Evolutionary conservation across 2,113 vertebrate genomes (phyloP), one percentile per base, ranked within the genome.

Genomic region (Oreochromis aureus): DNA sequence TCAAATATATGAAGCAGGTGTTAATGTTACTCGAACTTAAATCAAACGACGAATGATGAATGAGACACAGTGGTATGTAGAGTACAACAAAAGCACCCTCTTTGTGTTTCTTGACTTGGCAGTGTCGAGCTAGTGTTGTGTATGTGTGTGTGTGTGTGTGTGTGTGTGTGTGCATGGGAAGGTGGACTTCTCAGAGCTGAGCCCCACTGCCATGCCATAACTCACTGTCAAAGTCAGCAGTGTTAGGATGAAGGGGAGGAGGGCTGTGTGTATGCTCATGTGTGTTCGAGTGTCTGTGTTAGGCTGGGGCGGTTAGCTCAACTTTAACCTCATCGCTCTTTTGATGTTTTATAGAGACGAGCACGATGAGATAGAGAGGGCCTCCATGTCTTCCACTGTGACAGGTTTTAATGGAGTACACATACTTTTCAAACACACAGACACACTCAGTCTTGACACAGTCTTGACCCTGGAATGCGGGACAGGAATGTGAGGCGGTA

Each of bases 271-370:
- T 76, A 19, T 48, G 39, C 86, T 54, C 82, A 56, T 89, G 80
- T 91, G 78, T 87, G 81, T 81, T 61, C 54, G 51, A 73, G 76
- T 85, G 58, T 81, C 86, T 86, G 79, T 80, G 83, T 89, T 22
- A 19, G 84, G 82, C 44, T 69, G 85, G 86, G 83, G 85, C 81
- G 59, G 86, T 90, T 71, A 86, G 83, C 88, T 95, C 93, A 95
- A 93, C 95, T 95, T 93, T 95, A 92, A 95, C 94, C 95, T 92
- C 91, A 12, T 19, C 59, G 13, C 89, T 91, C 93, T 91, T 96
- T 96, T 95, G 95, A 96, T 95, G 93, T 95, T 95, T 94, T 93
- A 94, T 94, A 93, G 90, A 93, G 91, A 89, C 61, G 53, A 91
- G 82, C 51, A 34, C 12, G 86, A 89, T 91, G 94, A 91, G 91